phyloP scores from a whole-genome alignment of 53 echinoderm and acorn worm genomes.

The Zoroaster sp. region DNA sequence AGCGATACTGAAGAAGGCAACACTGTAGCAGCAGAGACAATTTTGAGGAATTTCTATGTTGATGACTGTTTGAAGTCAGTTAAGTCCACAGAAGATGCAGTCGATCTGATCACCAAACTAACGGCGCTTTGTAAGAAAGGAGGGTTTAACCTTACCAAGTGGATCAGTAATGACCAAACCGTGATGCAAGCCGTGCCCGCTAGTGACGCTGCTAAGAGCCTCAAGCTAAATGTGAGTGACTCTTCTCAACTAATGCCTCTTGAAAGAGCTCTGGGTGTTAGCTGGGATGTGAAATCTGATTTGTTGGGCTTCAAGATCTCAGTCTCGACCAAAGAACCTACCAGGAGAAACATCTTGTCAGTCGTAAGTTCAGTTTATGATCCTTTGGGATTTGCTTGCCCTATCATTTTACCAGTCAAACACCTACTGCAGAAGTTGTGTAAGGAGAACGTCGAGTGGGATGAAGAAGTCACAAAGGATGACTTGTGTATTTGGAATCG shows the following conservation, averaged over 20 bases:
- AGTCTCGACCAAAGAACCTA: too few species aligned
- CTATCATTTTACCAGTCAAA: conserved; percentile 49
- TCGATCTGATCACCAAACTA: conserved; percentile 45
- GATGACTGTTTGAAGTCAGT: too few species aligned
- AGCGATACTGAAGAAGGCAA: too few species aligned
- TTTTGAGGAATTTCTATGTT: too few species aligned
- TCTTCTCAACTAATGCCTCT: not conserved
- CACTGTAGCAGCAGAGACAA: conserved; percentile 9
- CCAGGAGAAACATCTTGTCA: conserved; percentile 52
- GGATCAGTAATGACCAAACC: conserved; percentile 59
- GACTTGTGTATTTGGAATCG: conserved; percentile 22
- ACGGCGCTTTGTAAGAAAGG: conserved; percentile 49
- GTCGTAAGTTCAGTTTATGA: conserved; percentile 59
- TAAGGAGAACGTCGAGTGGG: conserved; percentile 31
- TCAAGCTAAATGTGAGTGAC: conserved; percentile 17
- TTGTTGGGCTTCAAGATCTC: too few species aligned
- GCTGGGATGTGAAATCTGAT: too few species aligned
- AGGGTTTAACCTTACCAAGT: conserved; percentile 68
- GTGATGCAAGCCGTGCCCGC: conserved; percentile 42
- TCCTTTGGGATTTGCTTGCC: conserved; percentile 59
- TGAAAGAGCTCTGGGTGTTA: too few species aligned
- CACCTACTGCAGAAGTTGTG: conserved; percentile 42
- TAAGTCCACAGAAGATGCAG: too few species aligned
- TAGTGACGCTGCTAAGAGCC: conserved; percentile 28
- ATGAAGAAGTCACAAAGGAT: not conserved